A percentile compares a stretch with the other conserved stretches of the same genome.
Evolutionary conservation across 2,113 vertebrate species (phyloP).

Genomic region (Sisor rabdophorus): DNA sequence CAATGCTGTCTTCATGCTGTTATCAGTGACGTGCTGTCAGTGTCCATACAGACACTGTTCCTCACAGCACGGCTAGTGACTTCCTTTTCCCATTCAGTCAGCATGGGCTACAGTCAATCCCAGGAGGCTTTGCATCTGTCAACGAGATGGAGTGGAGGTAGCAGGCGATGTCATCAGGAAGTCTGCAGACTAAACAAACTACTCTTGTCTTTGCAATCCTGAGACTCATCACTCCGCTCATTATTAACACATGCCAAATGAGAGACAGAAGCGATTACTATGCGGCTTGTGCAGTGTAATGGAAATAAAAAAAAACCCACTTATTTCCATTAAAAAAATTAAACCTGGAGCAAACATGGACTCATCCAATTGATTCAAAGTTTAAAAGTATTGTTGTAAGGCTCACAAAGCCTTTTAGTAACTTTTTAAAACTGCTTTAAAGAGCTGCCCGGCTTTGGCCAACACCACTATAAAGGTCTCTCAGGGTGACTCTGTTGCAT

Average conservation of each 20-base stretch:
- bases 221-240: conserved; percentile 48
- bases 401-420: neutral
- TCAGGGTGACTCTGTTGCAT: conserved; percentile 33
- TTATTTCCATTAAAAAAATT: neutral
- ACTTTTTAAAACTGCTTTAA: neutral
- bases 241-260: conserved; percentile 49
- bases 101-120: conserved; percentile 33
- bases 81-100: conserved; percentile 35
- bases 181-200: conserved; percentile 44
- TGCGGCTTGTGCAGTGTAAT: neutral
- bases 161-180: conserved; percentile 41
- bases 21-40: conserved; percentile 44
- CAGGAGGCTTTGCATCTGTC: conserved; percentile 39
- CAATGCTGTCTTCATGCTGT: conserved; percentile 24
- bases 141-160: conserved; percentile 38
- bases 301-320: neutral
- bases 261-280: conserved; percentile 2
- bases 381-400: neutral
- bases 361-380: neutral
- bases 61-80: conserved; percentile 34
- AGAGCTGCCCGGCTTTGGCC: neutral
- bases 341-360: neutral
- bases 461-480: conserved; percentile 27
- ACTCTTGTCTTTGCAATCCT: conserved; percentile 37
- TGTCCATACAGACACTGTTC: conserved; percentile 32